These are phyloP conservation scores for Forbesichthys papilliferus DNA, from an alignment of 2,113 vertebrate genomes.

Conservation along the genomic window DNA sequence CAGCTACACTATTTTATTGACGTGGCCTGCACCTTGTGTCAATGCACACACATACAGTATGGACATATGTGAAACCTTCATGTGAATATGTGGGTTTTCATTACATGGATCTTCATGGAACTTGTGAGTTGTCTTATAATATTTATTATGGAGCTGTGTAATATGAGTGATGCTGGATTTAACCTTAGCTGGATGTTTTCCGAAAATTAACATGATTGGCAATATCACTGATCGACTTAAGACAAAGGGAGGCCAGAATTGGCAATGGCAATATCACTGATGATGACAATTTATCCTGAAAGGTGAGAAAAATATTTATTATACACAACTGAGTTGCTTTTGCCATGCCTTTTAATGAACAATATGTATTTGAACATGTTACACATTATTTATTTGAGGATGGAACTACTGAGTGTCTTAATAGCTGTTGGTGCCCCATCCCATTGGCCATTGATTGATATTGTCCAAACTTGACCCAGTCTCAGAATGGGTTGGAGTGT, in stretches of 20 bases:
- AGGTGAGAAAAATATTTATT: background rate
- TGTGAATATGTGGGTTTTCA: constrained; percentile 12
- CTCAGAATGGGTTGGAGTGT: constrained; percentile 51
- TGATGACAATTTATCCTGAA: too few species aligned
- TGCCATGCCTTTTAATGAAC: background rate
- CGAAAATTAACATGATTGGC: too few species aligned
- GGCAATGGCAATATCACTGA: too few species aligned
- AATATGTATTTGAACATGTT: background rate
- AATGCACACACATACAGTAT: constrained; percentile 37
- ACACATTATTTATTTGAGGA: background rate
- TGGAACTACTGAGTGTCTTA: constrained; percentile 41
- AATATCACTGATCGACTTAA: constrained; percentile 11
- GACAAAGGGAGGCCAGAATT: constrained; percentile 17
- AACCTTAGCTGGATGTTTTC: background rate
- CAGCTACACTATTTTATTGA: constrained; percentile 59
- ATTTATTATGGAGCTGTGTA: background rate
- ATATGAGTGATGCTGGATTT: background rate
- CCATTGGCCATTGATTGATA: constrained; percentile 80
- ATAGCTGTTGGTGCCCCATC: constrained; percentile 54
- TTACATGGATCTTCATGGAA: constrained; percentile 38
- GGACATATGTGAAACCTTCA: constrained; percentile 48
- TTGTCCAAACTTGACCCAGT: constrained; percentile 80
- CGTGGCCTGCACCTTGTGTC: constrained; percentile 59
- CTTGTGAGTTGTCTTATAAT: too few species aligned
- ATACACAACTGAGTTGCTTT: background rate